Percentiles rank a stretch among this genome's conserved stretches.
Conservation (phyloP, 2,113 vertebrate genomes). For the Scopus umbretta region DNA sequence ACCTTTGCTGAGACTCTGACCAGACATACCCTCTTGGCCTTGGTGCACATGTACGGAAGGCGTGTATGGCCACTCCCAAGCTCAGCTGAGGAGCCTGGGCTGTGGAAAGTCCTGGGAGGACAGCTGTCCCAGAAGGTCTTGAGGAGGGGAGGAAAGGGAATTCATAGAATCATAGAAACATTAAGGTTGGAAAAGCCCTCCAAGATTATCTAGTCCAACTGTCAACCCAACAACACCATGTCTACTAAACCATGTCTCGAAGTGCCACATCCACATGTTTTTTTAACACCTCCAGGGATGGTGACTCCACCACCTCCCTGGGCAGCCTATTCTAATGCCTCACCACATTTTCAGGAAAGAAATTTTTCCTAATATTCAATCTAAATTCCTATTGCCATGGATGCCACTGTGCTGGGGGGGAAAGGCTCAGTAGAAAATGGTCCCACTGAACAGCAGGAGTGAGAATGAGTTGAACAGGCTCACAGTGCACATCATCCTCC, state of each 20-base stretch:
- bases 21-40: not conserved
- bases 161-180: too few relatives aligned
- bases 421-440: not conserved
- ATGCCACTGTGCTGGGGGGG: not conserved
- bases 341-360: too few relatives aligned
- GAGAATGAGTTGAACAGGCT: not conserved
- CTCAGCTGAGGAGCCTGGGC: not conserved
- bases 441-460: not conserved
- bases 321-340: too few relatives aligned
- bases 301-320: too few relatives aligned
- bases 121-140: not conserved
- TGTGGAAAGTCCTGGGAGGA: not conserved
- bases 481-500: not conserved
- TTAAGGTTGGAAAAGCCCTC: too few relatives aligned
- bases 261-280: too few relatives aligned
- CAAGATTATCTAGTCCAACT: too few relatives aligned
- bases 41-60: fast-evolving
- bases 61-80: not conserved
- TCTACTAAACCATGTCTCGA: too few relatives aligned
- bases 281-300: too few relatives aligned
- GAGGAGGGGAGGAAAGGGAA: not conserved
- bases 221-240: too few relatives aligned
- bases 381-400: not conserved
- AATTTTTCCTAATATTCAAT: too few relatives aligned
- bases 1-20: not conserved